Conservation (phyloP, 2,888 invertebrate species). For the Pollenia labialis region DNA sequence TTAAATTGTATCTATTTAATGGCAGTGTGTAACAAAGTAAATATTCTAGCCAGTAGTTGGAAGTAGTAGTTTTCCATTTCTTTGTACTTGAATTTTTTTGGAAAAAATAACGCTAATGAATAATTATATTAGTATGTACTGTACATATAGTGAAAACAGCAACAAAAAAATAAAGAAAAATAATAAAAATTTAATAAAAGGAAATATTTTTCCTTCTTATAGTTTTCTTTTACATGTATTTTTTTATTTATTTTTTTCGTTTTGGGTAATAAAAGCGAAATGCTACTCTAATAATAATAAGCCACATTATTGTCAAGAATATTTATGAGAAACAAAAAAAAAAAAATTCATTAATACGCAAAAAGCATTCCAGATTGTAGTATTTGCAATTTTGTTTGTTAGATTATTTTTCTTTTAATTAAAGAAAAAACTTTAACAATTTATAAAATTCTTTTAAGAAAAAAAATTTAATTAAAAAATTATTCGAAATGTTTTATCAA, state of each 20-base stretch:
- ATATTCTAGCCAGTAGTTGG: no score
- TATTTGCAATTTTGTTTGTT: neutral
- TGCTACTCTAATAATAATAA: conserved; percentile 7
- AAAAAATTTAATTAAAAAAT: no score
- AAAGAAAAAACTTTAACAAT: no score
- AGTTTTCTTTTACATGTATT: neutral
- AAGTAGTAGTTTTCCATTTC: no score
- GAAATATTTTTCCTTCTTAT: conserved; percentile 4
- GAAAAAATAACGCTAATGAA: no score
- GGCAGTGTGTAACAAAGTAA: neutral
- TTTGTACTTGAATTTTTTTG: no score
- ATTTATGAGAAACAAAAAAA: neutral
- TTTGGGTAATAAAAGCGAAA: neutral
- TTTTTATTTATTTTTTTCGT: neutral
- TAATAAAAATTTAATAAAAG: neutral
- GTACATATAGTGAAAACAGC: neutral
- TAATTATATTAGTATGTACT: no score
- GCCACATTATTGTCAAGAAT: neutral
- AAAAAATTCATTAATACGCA: neutral
- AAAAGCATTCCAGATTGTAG: neutral
- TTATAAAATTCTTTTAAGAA: no score
- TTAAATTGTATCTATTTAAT: conserved; percentile 28
- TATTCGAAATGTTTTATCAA: no score
- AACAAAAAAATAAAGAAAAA: neutral
- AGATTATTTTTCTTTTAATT: no score